Evolutionary conservation across 2,797 vertebrate genomes (phyloP).

Genomic region (Pipistrellus kuhlii): DNA sequence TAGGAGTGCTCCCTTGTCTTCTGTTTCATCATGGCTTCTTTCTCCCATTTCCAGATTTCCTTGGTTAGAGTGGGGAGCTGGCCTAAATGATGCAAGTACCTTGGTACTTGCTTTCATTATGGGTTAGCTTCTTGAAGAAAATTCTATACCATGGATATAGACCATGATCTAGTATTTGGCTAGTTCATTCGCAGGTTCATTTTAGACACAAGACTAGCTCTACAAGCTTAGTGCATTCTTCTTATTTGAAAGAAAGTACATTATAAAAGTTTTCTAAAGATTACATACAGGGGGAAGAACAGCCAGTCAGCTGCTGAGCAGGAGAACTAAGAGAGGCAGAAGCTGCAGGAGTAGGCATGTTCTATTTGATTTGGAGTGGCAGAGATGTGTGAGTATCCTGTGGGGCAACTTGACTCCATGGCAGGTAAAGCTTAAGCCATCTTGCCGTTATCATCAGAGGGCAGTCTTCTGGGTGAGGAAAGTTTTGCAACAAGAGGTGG

Average conservation of each 20-base stretch:
- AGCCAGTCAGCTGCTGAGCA: neutral
- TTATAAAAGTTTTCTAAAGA: conserved; percentile 8
- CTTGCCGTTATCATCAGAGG: neutral
- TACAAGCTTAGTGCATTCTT: neutral
- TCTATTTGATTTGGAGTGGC: neutral
- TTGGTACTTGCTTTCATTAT: conserved; percentile 32
- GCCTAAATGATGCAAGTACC: neutral
- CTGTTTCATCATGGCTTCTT: neutral
- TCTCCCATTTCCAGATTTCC: conserved; percentile 11
- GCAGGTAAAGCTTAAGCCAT: neutral
- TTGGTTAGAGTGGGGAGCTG: neutral
- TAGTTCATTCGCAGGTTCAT: conserved; percentile 37
- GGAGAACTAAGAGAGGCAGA: neutral
- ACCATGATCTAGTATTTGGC: neutral
- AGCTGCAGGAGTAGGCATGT: neutral
- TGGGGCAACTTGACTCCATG: neutral
- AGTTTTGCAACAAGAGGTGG: neutral
- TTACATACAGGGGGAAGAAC: neutral
- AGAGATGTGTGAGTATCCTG: neutral
- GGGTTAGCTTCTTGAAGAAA: conserved; percentile 50
- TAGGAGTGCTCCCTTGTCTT: neutral
- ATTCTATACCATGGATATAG: neutral
- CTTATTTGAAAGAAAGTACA: neutral
- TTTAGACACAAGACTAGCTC: conserved; percentile 15
- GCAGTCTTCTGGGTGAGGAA: neutral